Conservation (phyloP, 2,888 invertebrate species). For the Pharmacophagus antenor region DNA sequence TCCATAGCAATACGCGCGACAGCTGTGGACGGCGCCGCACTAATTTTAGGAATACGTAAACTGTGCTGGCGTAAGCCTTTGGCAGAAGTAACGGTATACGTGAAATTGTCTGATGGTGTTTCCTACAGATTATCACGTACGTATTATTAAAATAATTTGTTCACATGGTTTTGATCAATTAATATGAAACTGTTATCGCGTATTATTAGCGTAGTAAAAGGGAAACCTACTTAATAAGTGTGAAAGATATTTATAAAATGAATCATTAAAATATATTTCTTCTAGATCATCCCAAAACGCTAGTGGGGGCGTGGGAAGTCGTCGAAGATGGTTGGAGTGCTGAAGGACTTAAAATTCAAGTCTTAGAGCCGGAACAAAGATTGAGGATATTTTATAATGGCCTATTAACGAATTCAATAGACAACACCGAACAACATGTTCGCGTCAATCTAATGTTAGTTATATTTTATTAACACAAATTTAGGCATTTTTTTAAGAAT, state of each 20-base stretch:
- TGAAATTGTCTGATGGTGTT: slow-evolving; percentile 66
- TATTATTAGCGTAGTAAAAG: not conserved
- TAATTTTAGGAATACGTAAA: slow-evolving; percentile 78
- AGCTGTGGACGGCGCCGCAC: slow-evolving; percentile 78
- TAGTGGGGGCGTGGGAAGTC: slow-evolving; percentile 55
- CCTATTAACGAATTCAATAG: slow-evolving; percentile 74
- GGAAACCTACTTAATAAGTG: not conserved
- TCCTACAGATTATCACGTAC: slow-evolving; percentile 58
- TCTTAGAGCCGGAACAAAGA: slow-evolving; percentile 81
- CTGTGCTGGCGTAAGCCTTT: slow-evolving; percentile 62
- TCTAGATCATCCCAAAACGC: slow-evolving; percentile 79
- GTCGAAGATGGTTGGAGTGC: slow-evolving; percentile 74
- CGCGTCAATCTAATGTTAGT: slow-evolving; percentile 83
- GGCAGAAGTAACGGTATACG: slow-evolving; percentile 79
- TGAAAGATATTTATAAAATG: no score
- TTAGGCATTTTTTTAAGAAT: not conserved
- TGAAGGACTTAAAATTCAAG: slow-evolving; percentile 81
- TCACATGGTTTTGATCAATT: not conserved
- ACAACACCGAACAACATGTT: slow-evolving; percentile 54
- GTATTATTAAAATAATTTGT: slow-evolving; percentile 34
- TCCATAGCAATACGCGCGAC: slow-evolving; percentile 72
- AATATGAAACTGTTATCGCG: no score
- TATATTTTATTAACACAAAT: not conserved
- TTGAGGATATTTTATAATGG: slow-evolving; percentile 87
- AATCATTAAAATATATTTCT: slow-evolving; percentile 4